Percentiles rank a stretch among this genome's conserved stretches.
phyloP scores from a whole-genome alignment of 2,888 invertebrate species.

The Drosophila antonietae region DNA sequence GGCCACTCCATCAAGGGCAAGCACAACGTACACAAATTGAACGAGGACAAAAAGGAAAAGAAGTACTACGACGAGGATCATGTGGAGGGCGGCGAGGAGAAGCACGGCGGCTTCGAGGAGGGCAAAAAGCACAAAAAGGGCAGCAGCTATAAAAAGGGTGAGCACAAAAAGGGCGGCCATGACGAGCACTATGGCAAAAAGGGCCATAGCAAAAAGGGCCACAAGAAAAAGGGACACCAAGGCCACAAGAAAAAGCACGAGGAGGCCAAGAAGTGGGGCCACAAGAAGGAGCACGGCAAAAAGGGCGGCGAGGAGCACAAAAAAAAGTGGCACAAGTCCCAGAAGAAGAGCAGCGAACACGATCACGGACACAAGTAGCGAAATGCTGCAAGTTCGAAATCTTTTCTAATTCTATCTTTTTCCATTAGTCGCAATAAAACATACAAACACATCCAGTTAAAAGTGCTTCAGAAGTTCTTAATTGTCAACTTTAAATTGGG shows the following conservation, averaged over 20 bases:
- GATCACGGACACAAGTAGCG: conserved; percentile 64
- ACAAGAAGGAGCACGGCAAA: conserved; percentile 91
- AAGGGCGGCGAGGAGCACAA: conserved; percentile 92
- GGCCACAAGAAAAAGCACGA: conserved; percentile 92
- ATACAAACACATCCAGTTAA: conserved; percentile 53
- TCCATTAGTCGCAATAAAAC: conserved; percentile 37
- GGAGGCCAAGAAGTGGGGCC: conserved; percentile 90
- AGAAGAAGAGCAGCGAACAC: conserved; percentile 85
- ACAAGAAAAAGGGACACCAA: conserved; percentile 91
- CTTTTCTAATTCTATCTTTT: not conserved
- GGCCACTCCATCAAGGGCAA: conserved; percentile 94
- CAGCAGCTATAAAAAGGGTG: conserved; percentile 92
- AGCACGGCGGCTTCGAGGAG: conserved; percentile 92
- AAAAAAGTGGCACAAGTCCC: conserved; percentile 89
- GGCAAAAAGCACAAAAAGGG: conserved; percentile 93
- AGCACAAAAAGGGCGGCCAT: conserved; percentile 91
- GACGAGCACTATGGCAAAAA: conserved; percentile 92
- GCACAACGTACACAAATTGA: conserved; percentile 93
- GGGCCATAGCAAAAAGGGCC: conserved; percentile 92
- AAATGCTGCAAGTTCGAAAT: not conserved
- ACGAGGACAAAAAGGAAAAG: conserved; percentile 94
- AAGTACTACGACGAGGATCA: conserved; percentile 94
- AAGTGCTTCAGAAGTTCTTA: not conserved
- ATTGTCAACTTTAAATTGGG: not conserved
- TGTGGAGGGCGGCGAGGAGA: conserved; percentile 92